phyloP scores from a whole-genome alignment of 1,140 invertebrate species.

The Hyles euphorbiae region DNA sequence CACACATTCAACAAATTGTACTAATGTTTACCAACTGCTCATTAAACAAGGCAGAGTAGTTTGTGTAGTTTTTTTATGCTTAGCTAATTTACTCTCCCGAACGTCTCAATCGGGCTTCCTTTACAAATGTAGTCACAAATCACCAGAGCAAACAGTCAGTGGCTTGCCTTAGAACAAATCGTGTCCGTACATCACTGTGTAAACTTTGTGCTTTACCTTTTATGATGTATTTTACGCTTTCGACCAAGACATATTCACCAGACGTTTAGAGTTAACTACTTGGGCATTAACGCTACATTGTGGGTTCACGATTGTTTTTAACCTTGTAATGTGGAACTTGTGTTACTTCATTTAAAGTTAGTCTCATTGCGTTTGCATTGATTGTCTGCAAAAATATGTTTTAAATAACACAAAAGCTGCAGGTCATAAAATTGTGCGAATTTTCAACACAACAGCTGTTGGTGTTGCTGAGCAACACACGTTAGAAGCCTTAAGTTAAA shows the following conservation, averaged over 20 bases:
- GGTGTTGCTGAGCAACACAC: no score
- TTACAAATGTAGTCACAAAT: constrained; percentile 33
- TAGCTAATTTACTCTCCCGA: constrained; percentile 9
- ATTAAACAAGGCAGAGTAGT: constrained; percentile 4
- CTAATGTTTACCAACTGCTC: no score
- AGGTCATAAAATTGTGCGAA: no score
- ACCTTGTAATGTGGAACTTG: no score
- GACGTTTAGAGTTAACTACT: constrained; percentile 26
- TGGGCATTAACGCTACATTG: constrained; percentile 15
- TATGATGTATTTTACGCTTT: constrained; percentile 33
- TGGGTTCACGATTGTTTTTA: neutral
- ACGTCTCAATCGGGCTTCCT: constrained; percentile 19
- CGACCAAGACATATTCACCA: constrained; percentile 22
- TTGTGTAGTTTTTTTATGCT: constrained; percentile 1
- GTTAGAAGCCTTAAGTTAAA: no score
- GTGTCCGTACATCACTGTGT: constrained; percentile 29
- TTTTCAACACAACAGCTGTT: no score
- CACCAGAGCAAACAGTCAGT: constrained; percentile 27
- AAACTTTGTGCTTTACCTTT: constrained; percentile 28
- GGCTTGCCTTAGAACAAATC: constrained; percentile 31
- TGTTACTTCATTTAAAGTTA: no score
- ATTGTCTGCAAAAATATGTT: no score
- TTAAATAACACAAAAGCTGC: no score
- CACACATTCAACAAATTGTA: no score
- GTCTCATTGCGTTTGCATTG: no score